These are phyloP conservation scores for Zosterops borbonicus DNA, from an alignment of 2,113 vertebrate species.

Conservation along the genomic window DNA sequence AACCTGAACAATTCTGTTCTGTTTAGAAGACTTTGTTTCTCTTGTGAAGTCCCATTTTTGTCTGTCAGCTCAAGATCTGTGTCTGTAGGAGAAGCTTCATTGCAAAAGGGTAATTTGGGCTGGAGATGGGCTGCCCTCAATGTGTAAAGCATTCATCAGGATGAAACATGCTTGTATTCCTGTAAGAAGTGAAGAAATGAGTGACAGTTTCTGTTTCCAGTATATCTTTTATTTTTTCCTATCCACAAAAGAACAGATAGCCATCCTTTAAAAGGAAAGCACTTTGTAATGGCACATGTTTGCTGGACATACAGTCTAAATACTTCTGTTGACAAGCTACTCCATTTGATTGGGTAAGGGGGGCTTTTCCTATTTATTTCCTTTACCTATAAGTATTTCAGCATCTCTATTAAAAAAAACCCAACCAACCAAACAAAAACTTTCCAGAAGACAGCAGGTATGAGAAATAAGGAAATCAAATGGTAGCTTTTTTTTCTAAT, in stretches of 20 bases:
- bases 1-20: not conserved
- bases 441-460: not conserved
- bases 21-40: slow-evolving; percentile 25
- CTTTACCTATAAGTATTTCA: not conserved
- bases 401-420: not conserved
- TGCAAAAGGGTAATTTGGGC: not conserved
- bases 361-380: not conserved
- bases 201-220: not conserved
- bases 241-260: not conserved
- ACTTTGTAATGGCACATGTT: not conserved
- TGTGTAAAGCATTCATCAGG: not conserved
- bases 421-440: not conserved
- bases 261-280: slow-evolving; percentile 47
- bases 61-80: not conserved
- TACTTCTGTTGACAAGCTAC: not conserved
- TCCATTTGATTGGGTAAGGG: not conserved
- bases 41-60: not conserved
- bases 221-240: not conserved
- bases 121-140: not conserved
- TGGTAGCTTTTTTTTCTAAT: not conserved
- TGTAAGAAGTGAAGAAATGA: slow-evolving; percentile 33
- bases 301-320: not conserved
- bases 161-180: slow-evolving; percentile 11
- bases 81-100: not conserved
- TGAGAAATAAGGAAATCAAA: not conserved